Percentiles rank a stretch among this genome's conserved stretches.
Evolutionary conservation across 2,797 vertebrate genomes (phyloP).

Genomic region (Danio aesculapii): DNA sequence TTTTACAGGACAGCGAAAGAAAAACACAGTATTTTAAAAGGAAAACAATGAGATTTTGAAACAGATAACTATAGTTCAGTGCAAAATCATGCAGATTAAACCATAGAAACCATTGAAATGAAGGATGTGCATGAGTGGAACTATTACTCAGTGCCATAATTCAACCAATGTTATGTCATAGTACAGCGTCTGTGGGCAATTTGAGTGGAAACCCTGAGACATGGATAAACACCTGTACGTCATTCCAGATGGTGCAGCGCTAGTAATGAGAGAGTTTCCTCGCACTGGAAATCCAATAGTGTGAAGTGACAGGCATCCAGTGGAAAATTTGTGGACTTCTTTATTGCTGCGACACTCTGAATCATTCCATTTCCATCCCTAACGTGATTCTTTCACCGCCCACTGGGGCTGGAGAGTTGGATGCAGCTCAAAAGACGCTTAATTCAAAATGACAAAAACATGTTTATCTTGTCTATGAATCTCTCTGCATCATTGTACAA

Average conservation of each 20-base stretch:
- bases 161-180: slow-evolving; percentile 39
- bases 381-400: slow-evolving; percentile 14
- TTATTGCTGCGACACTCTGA: slow-evolving; percentile 27
- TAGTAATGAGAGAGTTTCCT: slow-evolving; percentile 20
- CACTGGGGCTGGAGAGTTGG: slow-evolving; percentile 17
- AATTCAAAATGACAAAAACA: slow-evolving; percentile 20
- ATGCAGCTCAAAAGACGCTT: neutral
- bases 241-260: slow-evolving; percentile 47
- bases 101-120: slow-evolving; percentile 15
- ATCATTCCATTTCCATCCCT: slow-evolving; percentile 23
- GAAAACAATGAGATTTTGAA: slow-evolving; percentile 20
- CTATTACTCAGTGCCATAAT: slow-evolving; percentile 8
- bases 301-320: slow-evolving; percentile 18
- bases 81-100: slow-evolving; percentile 31
- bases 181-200: slow-evolving; percentile 25
- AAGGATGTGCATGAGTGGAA: slow-evolving; percentile 11
- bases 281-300: slow-evolving; percentile 9
- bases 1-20: slow-evolving; percentile 34
- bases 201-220: slow-evolving; percentile 51
- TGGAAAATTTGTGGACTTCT: slow-evolving; percentile 23
- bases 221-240: slow-evolving; percentile 36
- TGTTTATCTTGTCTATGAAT: slow-evolving; percentile 11
- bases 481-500: neutral
- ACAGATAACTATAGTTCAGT: neutral
- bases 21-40: slow-evolving; percentile 18